Percentiles rank a stretch among this genome's conserved stretches.
Conservation (phyloP, 2,113 vertebrate genomes). For the Hippocampus comes region DNA sequence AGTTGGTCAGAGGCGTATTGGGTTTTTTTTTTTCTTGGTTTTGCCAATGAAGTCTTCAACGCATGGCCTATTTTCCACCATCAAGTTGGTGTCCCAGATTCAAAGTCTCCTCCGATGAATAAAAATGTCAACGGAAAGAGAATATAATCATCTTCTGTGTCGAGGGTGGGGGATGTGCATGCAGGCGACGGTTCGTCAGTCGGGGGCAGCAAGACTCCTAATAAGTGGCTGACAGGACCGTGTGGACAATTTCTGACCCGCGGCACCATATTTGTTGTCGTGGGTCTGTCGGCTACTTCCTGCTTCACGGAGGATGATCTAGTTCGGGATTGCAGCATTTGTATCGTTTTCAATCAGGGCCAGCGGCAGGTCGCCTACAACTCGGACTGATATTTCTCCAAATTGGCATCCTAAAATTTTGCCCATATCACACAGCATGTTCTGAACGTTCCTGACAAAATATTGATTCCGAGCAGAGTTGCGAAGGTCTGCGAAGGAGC, state of each 20-base stretch:
- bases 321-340: not conserved
- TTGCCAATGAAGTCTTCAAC: slow-evolving; percentile 17
- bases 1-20: not conserved
- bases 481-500: not conserved
- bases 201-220: no score
- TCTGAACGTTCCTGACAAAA: no score
- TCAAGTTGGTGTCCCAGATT: slow-evolving; percentile 75
- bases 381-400: no score
- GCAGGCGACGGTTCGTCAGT: not conserved
- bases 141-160: slow-evolving; percentile 29
- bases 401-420: no score
- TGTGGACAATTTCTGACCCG: not conserved
- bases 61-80: slow-evolving; percentile 68
- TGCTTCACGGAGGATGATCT: not conserved
- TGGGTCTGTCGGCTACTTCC: not conserved
- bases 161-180: slow-evolving; percentile 21
- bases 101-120: slow-evolving; percentile 53
- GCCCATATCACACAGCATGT: no score
- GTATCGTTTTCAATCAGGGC: no score
- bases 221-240: not conserved
- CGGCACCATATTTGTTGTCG: not conserved
- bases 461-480: not conserved
- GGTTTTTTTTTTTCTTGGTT: not conserved
- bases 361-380: no score
- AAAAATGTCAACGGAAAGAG: slow-evolving; percentile 33